These are phyloP conservation scores for Eunapius fragilis DNA, from an alignment of 37 sponge, comb jelly and placozoan genomes.

Conservation along the genomic window DNA sequence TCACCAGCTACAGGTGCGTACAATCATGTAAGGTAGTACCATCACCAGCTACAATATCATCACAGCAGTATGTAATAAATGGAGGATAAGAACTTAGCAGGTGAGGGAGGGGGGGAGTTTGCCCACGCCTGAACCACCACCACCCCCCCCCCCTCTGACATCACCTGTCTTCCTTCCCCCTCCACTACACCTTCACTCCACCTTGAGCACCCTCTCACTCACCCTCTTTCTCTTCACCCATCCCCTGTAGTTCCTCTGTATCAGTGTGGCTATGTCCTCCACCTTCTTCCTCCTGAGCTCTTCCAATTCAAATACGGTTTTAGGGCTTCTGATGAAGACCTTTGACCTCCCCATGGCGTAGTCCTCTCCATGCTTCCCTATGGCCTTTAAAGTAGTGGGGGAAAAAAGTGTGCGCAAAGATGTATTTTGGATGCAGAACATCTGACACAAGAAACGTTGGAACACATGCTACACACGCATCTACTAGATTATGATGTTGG, in stretches of 20 bases:
- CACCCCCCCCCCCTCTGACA: not conserved
- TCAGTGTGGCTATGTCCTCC: constrained; percentile 68
- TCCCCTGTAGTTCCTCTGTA: constrained; percentile 71
- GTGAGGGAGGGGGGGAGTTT: too few relatives aligned
- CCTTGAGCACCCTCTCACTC: not conserved
- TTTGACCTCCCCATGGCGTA: constrained; percentile 80
- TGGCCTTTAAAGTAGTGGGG: constrained; percentile 24
- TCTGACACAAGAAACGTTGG: too few relatives aligned
- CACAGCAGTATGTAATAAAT: too few relatives aligned
- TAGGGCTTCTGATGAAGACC: constrained; percentile 80
- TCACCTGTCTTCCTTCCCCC: not conserved
- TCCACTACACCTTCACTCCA: not conserved
- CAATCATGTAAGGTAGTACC: too few relatives aligned
- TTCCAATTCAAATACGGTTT: constrained; percentile 85
- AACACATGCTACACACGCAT: not conserved
- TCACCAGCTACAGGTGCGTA: too few relatives aligned
- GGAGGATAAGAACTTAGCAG: too few relatives aligned
- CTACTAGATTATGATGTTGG: not conserved
- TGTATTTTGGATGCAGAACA: too few relatives aligned
- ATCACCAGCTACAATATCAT: too few relatives aligned
- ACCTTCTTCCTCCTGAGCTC: constrained; percentile 57
- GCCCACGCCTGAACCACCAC: too few relatives aligned
- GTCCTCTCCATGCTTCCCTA: constrained; percentile 34
- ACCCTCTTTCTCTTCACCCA: constrained; percentile 60
- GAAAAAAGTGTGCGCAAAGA: not conserved